Evolutionary conservation across 2,797 vertebrate species (phyloP).

Genomic region (Haliaeetus vocifer): DNA sequence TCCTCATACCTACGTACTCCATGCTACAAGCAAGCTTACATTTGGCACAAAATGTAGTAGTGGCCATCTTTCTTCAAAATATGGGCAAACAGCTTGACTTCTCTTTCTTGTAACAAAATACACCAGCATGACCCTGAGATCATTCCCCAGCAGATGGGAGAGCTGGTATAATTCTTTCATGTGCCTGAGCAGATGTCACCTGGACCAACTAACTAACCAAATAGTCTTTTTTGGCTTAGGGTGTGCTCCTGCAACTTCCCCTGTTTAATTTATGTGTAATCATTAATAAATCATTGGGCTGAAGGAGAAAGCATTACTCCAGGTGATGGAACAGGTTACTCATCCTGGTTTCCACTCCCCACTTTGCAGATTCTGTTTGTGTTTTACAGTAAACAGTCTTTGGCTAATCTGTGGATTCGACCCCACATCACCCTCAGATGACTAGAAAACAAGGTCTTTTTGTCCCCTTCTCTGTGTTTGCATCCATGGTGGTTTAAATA

Average conservation of each 20-base stretch:
- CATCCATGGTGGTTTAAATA: background rate
- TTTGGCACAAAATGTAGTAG: background rate
- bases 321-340: constrained; percentile 28
- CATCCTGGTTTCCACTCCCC: background rate
- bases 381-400: background rate
- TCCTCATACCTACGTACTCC: background rate
- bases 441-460: background rate
- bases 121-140: background rate
- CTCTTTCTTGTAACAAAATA: background rate
- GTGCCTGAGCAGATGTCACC: background rate
- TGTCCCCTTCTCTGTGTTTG: background rate
- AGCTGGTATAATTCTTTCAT: background rate
- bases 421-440: background rate
- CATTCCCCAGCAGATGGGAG: background rate
- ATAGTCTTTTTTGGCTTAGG: background rate
- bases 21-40: background rate
- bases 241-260: constrained; percentile 4
- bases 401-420: background rate
- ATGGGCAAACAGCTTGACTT: background rate
- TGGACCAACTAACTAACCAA: background rate
- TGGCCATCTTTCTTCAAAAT: background rate
- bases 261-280: constrained; percentile 40
- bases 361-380: background rate
- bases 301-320: constrained; percentile 19
- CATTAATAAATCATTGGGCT: constrained; percentile 40